Evolutionary conservation across 2,113 vertebrate species (phyloP).

Genomic region (Pseudopipra pipra): DNA sequence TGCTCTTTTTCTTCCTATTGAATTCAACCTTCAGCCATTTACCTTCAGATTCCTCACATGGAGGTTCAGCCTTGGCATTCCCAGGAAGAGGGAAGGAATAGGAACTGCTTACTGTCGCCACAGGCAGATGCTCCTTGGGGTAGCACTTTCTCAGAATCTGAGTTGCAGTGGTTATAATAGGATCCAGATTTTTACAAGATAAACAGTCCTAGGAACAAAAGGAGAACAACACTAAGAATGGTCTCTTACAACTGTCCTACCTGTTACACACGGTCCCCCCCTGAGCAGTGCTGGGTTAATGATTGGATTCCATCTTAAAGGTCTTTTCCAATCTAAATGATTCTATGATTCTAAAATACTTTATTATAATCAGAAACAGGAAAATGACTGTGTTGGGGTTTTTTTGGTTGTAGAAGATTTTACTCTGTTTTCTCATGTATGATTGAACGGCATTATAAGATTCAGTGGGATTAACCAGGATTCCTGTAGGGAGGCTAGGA

Average conservation of each 20-base stretch:
- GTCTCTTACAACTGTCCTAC: not conserved
- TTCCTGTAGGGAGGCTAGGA: conserved; percentile 27
- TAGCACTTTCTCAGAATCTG: conserved; percentile 88
- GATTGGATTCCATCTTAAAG: not conserved
- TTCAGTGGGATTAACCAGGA: conserved; percentile 45
- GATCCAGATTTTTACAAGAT: conserved; percentile 66
- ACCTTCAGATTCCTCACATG: conserved; percentile 33
- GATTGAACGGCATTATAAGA: conserved; percentile 38
- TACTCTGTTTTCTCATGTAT: conserved; percentile 20
- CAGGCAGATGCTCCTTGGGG: conserved; percentile 79
- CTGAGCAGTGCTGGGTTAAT: not conserved
- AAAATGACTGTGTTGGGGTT: not conserved
- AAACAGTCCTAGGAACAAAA: conserved; percentile 75
- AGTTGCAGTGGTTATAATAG: conserved; percentile 64
- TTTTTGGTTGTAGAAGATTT: not conserved
- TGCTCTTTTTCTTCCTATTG: not conserved
- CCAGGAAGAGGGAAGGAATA: conserved; percentile 79
- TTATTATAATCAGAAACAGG: not conserved
- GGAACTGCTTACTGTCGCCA: conserved; percentile 72
- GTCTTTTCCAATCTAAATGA: not conserved
- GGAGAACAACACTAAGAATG: not conserved
- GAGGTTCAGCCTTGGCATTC: not conserved
- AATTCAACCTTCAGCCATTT: not conserved
- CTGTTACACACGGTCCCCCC: not conserved
- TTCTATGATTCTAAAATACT: not conserved